These are phyloP conservation scores for Zosterops hypoxanthus DNA, from an alignment of 2,113 vertebrate species.

Conservation along the genomic window DNA sequence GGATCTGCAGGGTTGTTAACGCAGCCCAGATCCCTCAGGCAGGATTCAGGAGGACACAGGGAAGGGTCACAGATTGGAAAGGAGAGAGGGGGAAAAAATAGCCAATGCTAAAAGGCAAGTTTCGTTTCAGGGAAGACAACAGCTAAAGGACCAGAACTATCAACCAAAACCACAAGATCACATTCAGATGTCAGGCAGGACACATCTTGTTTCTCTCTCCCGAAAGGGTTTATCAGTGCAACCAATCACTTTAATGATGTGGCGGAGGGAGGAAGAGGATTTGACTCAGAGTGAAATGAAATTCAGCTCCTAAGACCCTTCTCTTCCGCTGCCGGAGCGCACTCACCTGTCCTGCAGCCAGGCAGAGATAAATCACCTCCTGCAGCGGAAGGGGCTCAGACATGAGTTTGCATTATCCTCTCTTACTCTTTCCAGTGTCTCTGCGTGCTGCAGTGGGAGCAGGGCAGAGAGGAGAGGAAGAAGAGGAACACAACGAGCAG, in stretches of 20 bases:
- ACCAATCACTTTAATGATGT: conserved; percentile 59
- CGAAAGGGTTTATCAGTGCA: not conserved
- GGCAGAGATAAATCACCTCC: conserved; percentile 16
- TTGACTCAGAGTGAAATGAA: conserved; percentile 65
- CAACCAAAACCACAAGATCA: conserved; percentile 60
- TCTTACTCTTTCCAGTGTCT: not conserved
- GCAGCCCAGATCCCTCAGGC: rapidly evolving
- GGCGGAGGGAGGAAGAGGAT: conserved; percentile 50
- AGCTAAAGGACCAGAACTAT: conserved; percentile 16
- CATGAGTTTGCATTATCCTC: conserved; percentile 7
- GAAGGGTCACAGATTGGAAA: not conserved
- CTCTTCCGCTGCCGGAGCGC: conserved; percentile 13
- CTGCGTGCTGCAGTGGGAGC: rapidly evolving
- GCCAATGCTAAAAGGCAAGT: not conserved
- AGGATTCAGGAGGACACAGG: not conserved
- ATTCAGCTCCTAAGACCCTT: conserved; percentile 28
- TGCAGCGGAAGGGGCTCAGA: conserved; percentile 52
- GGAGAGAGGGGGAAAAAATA: no score
- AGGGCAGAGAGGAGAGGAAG: not conserved
- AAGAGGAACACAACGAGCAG: not conserved
- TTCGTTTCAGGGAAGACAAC: conserved; percentile 33
- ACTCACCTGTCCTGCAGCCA: conserved; percentile 40
- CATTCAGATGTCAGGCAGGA: conserved; percentile 57
- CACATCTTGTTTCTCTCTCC: conserved; percentile 38
- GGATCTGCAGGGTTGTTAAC: not conserved